Base-by-base conservation (phyloP, 37 sponge, comb jelly and placozoan species). In the Cliona cf. orientalis region DNA sequence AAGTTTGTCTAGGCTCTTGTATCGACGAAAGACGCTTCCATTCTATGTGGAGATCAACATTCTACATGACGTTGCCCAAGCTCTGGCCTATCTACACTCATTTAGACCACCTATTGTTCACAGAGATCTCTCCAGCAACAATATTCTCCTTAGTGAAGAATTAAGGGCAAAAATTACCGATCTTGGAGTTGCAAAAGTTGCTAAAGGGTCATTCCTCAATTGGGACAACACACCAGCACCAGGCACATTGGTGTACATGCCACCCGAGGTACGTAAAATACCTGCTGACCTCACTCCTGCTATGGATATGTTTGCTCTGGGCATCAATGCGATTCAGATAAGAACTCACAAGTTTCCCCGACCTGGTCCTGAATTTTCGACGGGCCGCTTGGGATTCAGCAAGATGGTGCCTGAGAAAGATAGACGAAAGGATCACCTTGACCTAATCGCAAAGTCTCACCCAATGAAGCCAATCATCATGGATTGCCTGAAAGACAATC, bases 51-150 rank as follows among this genome's bases (percentile, higher is more conserved):
- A 85, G 71, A 53, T 85, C 33, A 77, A 85, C 60, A 87, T 87
- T n/a, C 32, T 45, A 68, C 80, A 67, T 28, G 87, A 87, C 44
- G 59, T 87, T 11, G 74, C 87, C 3, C 73, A 64, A 36, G 87
- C 75, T 22, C 36, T 87, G 58, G 74, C 73, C 32, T 87, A 80
- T 31, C 75, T 87, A 2, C 87, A 87, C 40, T 43, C 73, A 14
- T 72, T 73, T 42, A 42, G 41, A 17, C 74, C 79, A 7, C 80
- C 87, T 36, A 79, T 87, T 39, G 80, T 80, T 7, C 87, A 87
- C 36, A 61, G 87, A 72, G 87, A 87, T 67, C 74, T 87, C 44
- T 73, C 80, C 42, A 69, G 79, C 42, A 80, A 80, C 58, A 87
- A 87, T 55, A 73, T 87, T 25, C 80, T 87, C 3, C 40, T 87